Conservation (phyloP, 2,888 invertebrate genomes). For the Euzetes globulus region DNA sequence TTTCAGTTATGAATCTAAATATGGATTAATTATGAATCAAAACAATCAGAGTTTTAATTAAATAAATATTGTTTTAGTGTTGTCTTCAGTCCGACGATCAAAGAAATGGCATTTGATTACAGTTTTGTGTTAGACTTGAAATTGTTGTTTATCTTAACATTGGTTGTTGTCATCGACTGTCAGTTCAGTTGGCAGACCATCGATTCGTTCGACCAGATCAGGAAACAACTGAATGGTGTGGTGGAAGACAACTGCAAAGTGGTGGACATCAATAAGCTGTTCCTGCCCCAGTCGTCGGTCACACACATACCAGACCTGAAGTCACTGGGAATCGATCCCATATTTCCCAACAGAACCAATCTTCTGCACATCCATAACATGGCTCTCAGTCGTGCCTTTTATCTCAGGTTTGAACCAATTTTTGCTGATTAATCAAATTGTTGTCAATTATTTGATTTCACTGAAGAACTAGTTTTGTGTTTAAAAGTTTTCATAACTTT, state of each 20-base stretch:
- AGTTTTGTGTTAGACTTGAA: background rate
- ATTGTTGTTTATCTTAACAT: background rate
- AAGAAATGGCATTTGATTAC: background rate
- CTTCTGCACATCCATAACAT: slow-evolving; percentile 88
- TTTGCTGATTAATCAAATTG: background rate
- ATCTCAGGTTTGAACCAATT: slow-evolving; percentile 58
- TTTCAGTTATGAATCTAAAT: background rate
- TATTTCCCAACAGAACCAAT: slow-evolving; percentile 88
- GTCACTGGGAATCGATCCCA: slow-evolving; percentile 85
- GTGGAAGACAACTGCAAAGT: slow-evolving; percentile 81
- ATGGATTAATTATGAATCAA: background rate
- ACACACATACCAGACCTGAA: slow-evolving; percentile 89
- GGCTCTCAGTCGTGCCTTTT: slow-evolving; percentile 91
- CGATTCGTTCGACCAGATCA: slow-evolving; percentile 82
- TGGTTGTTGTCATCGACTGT: slow-evolving; percentile 48
- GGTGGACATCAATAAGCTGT: slow-evolving; percentile 72
- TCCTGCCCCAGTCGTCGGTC: slow-evolving; percentile 71
- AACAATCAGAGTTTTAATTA: background rate
- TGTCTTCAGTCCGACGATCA: background rate
- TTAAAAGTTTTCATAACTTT: background rate
- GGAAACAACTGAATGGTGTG: slow-evolving; percentile 72
- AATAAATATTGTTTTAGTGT: background rate
- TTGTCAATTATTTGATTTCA: background rate
- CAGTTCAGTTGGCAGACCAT: slow-evolving; percentile 87
- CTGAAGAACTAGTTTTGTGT: background rate